Conservation (phyloP, 2,113 vertebrate species). For the Hassar affinis region DNA sequence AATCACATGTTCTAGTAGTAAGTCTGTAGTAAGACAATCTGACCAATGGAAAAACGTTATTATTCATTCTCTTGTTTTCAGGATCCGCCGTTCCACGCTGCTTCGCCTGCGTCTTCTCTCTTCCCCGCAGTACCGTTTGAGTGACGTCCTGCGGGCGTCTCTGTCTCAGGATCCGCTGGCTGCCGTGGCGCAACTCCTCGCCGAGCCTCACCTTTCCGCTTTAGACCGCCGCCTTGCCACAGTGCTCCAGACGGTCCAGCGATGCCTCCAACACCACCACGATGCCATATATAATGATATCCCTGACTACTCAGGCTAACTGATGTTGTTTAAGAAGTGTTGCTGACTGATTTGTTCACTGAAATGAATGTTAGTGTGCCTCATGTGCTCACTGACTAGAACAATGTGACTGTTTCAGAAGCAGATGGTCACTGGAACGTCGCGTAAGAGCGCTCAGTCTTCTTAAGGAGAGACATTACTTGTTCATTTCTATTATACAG, state of each 20-base stretch:
- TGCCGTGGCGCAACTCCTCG: slow-evolving; percentile 68
- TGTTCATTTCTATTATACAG: too few relatives aligned
- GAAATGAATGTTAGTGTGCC: too few relatives aligned
- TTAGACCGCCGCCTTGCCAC: slow-evolving; percentile 68
- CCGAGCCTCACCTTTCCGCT: slow-evolving; percentile 70
- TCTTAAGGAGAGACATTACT: too few relatives aligned
- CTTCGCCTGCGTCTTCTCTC: slow-evolving; percentile 72
- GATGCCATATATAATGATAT: slow-evolving; percentile 66
- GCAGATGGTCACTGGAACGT: too few relatives aligned
- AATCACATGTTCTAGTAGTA: not conserved
- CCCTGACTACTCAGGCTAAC: not conserved
- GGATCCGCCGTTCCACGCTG: slow-evolving; percentile 76
- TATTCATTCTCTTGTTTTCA: slow-evolving; percentile 43
- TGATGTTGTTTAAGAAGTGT: not conserved
- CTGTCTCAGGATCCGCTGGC: slow-evolving; percentile 71
- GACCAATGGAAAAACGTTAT: not conserved
- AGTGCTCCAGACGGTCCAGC: slow-evolving; percentile 57
- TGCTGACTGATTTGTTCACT: too few relatives aligned
- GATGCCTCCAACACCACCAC: slow-evolving; percentile 54
- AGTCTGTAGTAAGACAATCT: too few relatives aligned
- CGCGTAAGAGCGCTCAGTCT: too few relatives aligned
- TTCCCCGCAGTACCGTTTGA: slow-evolving; percentile 69
- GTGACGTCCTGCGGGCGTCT: slow-evolving; percentile 70
- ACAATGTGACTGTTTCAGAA: too few relatives aligned
- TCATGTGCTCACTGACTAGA: too few relatives aligned